Base-by-base conservation (phyloP, 2,888 invertebrate species). In the Mythimna loreyi region DNA sequence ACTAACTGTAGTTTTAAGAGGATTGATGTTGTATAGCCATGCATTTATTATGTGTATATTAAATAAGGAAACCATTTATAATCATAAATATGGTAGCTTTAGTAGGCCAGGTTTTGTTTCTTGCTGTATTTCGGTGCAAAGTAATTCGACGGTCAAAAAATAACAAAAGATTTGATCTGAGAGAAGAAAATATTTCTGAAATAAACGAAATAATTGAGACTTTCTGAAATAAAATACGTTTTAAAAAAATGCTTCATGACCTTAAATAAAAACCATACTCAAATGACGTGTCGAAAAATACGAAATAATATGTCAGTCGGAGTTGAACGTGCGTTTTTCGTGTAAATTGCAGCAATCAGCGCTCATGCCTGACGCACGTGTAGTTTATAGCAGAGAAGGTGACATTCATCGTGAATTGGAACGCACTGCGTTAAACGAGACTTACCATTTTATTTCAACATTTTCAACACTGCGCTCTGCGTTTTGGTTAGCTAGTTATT, bases 331-430 rank as follows among this genome's bases (percentile, higher is more conserved):
- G 47, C 21, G 19, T 63, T 62, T 76, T 60, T 63, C 47, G 52
- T 73, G 64, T 73, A 69, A 75, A 78, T 78, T 60, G 59, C 52
- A 56, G 60, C 75, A 63, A 69, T 80, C 62, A 69, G 69, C 59
- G 56, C 45, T 33, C 59, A 33, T 52, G 30, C 52, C 60, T 33
- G 53, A 55, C 62, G 52, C 75, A 69, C 59, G 49, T 69, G 59
- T 50, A 55, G 33, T 75, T 79, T 70, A 78, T 78, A 53, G 66
- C 60, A 36, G 16, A 6, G 40, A 50, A 63, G 53, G 63, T 69
- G 69, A 66, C 62, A 79, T 65, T 62, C 65, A 66, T 79, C 75
- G 50, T 79, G 68, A 69, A 79, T 62, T 47, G 30, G 63, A 55
- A 67, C 68, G 56, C 74, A 77, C 57, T 62, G 49, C 28, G 68